Evolutionary conservation across 2,888 invertebrate genomes (phyloP), one percentile per base, ranked within the genome.

Genomic region (Odontomyia ornata): DNA sequence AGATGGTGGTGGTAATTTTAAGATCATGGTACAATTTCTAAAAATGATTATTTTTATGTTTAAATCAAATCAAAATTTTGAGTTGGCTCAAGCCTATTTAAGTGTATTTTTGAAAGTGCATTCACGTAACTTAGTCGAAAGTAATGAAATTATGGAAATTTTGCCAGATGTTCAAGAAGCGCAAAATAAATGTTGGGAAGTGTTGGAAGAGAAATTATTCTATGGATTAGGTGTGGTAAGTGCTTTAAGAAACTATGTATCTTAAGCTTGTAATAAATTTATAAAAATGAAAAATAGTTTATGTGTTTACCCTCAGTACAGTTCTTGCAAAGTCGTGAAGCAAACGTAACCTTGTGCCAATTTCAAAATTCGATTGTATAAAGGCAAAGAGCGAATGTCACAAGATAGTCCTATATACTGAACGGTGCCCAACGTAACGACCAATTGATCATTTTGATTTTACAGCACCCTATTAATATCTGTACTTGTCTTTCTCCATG

Each of bases 31-130:
- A 43, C 91, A 93, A 81, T 98, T 97, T 87, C 86, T 98, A 76
- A 89, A 90, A 81, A 91, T 95, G 87, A 86, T 97, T 25, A 88
- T 90, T 77, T 87, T 87, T 76, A 92, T 93, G 88, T 88, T 98
- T 47, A 88, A 89, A 80, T 91, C 91, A 1, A 95, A 94, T 82
- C 90, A 85, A 79, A 91, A 97, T 87, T 98, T 96, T 86, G 98
- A 99, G 88, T 87, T 98, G 76, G 92, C 93, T 0, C 95, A 98
- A 84, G 92, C 97, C 0, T 98, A 97, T 87, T 89, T 98, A 78
- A 92, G 93, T 64, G 89, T 97, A 62, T 97, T 96, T 86, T 86
- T 99, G 43, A 97, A 97, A 86, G 90, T 91, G 52, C 94, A 95
- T 83, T 91, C 92, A 0, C 88, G 89, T 78, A 83, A 88, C 4